phyloP scores from a whole-genome alignment of 2,888 invertebrate genomes.

The Lithophane socia region DNA sequence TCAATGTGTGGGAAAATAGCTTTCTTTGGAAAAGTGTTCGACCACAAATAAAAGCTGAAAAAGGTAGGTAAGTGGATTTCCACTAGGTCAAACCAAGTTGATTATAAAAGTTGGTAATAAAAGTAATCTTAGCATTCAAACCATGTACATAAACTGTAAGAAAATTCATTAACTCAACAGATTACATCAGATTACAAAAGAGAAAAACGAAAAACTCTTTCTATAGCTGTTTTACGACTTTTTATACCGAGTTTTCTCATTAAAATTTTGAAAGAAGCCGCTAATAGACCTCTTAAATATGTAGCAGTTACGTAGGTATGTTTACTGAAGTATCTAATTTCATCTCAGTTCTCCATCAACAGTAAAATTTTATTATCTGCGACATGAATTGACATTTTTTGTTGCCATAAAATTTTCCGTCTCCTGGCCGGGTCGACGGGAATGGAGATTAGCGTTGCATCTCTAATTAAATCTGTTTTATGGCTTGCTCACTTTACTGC shows the following conservation, averaged over 20 bases:
- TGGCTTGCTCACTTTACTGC: conserved; percentile 62
- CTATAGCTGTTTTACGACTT: conserved; percentile 70
- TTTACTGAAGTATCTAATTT: conserved; percentile 66
- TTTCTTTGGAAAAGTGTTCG: not conserved
- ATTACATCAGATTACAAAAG: conserved; percentile 66
- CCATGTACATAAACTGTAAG: conserved; percentile 51
- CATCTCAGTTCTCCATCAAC: conserved; percentile 60
- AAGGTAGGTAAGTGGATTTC: not conserved
- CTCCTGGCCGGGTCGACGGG: conserved; percentile 67
- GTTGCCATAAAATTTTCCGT: conserved; percentile 69
- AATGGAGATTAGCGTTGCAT: conserved; percentile 78
- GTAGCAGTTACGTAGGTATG: conserved; percentile 61
- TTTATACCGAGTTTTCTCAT: conserved; percentile 69
- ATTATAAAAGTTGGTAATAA: conserved; percentile 22
- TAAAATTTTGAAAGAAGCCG: conserved; percentile 67
- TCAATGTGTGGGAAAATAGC: not conserved
- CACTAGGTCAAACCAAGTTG: not conserved
- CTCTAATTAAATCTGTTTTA: conserved; percentile 78
- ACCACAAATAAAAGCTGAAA: too few species aligned
- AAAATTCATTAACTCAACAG: conserved; percentile 65
- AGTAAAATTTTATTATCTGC: conserved; percentile 68
- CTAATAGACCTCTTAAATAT: conserved; percentile 70
- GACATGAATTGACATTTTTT: conserved; percentile 69
- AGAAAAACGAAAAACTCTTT: conserved; percentile 69
- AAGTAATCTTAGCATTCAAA: conserved; percentile 50